Conservation (phyloP, 2,888 invertebrate species). For the Machimus rusticus region DNA sequence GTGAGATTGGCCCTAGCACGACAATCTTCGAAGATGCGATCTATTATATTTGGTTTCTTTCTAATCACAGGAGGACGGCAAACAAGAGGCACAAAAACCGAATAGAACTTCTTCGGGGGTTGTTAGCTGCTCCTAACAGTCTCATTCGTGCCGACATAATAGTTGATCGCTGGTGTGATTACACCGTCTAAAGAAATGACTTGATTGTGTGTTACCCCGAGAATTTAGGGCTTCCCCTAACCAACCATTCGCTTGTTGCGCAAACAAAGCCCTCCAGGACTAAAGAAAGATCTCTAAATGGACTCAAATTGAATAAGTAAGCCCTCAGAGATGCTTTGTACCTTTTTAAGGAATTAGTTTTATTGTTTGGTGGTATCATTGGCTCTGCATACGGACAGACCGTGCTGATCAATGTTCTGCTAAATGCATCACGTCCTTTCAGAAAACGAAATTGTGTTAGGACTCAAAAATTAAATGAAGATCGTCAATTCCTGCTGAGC, state of each 20-base stretch:
- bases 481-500: constrained; percentile 21
- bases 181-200: constrained; percentile 49
- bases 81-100: background rate
- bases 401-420: background rate
- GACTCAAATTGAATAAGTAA: constrained; percentile 40
- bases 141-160: constrained; percentile 52
- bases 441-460: constrained; percentile 27
- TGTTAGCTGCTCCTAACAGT: constrained; percentile 49
- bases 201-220: constrained; percentile 49
- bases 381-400: background rate
- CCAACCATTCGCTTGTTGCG: constrained; percentile 51
- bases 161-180: constrained; percentile 52
- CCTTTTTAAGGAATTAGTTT: constrained; percentile 48
- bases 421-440: background rate
- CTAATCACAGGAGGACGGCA: background rate
- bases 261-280: constrained; percentile 50
- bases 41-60: background rate
- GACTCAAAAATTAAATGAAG: constrained; percentile 37
- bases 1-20: background rate
- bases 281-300: constrained; percentile 12
- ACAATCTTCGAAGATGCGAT: background rate
- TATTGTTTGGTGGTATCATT: constrained; percentile 49
- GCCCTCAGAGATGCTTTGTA: background rate
- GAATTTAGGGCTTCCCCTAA: constrained; percentile 43
- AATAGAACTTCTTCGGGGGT: background rate